Conservation (phyloP, 2,113 vertebrate species). For the Patagioenas fasciata region DNA sequence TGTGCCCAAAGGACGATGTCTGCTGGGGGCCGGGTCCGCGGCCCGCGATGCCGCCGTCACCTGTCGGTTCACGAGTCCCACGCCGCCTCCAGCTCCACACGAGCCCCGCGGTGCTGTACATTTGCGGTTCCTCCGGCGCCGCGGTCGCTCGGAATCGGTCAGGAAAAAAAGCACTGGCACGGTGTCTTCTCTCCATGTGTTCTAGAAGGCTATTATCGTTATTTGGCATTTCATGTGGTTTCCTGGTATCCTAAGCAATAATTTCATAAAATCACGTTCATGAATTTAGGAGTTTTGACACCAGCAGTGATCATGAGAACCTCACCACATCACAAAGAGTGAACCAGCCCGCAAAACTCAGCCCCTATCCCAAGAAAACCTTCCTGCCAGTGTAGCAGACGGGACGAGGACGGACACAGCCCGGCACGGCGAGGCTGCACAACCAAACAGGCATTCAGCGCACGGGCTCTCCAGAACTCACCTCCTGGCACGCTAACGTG, state of each 20-base stretch:
- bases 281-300: neutral
- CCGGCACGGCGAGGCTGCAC: neutral
- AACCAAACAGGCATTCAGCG: neutral
- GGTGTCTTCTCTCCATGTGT: neutral
- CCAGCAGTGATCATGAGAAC: neutral
- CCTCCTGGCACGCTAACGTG: neutral
- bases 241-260: neutral
- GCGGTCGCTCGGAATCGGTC: neutral
- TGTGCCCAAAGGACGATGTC: neutral
- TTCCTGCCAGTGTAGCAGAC: neutral
- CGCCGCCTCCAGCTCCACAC: neutral
- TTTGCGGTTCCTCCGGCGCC: neutral
- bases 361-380: neutral
- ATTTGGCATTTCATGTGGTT: neutral
- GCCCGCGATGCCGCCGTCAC: neutral
- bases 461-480: neutral
- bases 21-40: neutral
- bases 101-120: neutral
- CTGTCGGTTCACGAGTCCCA: neutral
- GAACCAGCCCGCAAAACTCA: neutral
- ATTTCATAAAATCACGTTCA: neutral
- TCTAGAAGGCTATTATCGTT: neutral
- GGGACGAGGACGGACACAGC: neutral
- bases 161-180: neutral
- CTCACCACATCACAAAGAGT: neutral